phyloP scores from a whole-genome alignment of 2,888 invertebrate genomes.

The Cryptocephalus moraei region DNA sequence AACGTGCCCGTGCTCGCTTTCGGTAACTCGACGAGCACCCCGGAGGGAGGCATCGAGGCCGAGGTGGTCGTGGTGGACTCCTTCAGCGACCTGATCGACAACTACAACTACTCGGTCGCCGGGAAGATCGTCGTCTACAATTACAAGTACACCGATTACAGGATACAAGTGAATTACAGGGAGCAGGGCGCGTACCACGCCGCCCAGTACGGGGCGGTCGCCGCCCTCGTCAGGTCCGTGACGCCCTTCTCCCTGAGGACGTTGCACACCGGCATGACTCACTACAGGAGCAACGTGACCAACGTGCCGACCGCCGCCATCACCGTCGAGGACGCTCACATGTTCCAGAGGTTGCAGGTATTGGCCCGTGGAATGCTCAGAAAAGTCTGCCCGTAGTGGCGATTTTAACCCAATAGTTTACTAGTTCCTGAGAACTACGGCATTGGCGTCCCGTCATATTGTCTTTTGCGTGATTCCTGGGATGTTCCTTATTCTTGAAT shows the following conservation, averaged over 20 bases:
- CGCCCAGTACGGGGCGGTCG: conserved; percentile 63
- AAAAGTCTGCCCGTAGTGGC: no score
- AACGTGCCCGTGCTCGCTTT: conserved; percentile 58
- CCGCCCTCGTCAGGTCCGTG: conserved; percentile 62
- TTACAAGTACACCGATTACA: conserved; percentile 54
- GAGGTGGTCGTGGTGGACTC: conserved; percentile 61
- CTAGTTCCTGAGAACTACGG: no score
- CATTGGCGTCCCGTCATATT: no score
- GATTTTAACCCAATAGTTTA: no score
- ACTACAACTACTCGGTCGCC: background rate
- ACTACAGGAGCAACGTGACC: conserved; percentile 45
- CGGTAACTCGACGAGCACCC: conserved; percentile 62
- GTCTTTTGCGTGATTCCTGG: no score
- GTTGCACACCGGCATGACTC: conserved; percentile 68
- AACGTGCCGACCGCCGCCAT: conserved; percentile 67
- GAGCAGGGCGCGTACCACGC: conserved; percentile 48
- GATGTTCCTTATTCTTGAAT: no score
- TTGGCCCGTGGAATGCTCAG: no score
- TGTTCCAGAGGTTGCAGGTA: conserved; percentile 47
- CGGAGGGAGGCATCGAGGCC: conserved; percentile 59
- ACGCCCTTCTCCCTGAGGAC: conserved; percentile 67
- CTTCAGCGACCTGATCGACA: conserved; percentile 44
- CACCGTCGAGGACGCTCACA: conserved; percentile 67
- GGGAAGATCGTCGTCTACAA: conserved; percentile 74
- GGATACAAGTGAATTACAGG: conserved; percentile 56